phyloP scores from a whole-genome alignment of 2,113 vertebrate genomes.

The Porphyrio hochstetteri region DNA sequence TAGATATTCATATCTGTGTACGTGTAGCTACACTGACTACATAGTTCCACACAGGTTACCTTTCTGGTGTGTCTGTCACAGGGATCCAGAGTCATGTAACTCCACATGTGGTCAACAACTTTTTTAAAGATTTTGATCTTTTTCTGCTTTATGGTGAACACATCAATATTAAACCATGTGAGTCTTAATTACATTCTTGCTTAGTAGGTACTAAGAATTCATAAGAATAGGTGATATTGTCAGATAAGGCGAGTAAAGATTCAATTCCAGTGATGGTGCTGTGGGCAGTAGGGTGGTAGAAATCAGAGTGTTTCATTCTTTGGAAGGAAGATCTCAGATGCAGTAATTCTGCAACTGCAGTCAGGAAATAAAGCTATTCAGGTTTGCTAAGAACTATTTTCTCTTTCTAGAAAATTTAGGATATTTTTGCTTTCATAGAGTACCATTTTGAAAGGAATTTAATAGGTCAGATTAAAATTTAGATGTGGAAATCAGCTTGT shows the following conservation, averaged over 20 bases:
- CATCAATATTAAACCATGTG: neutral
- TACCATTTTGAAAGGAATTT: neutral
- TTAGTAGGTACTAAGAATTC: neutral
- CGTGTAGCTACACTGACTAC: neutral
- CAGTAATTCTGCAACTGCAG: neutral
- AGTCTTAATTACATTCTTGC: neutral
- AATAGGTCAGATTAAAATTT: neutral
- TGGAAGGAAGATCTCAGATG: neutral
- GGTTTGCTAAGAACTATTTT: neutral
- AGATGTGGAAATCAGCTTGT: neutral
- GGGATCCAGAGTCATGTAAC: rapidly evolving
- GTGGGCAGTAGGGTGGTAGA: neutral
- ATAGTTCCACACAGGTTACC: neutral
- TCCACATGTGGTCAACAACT: neutral
- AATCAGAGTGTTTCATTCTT: neutral
- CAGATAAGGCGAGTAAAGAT: neutral
- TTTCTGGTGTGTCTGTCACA: neutral
- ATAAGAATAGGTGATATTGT: neutral
- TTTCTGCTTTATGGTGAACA: rapidly evolving
- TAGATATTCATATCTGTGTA: too few relatives aligned
- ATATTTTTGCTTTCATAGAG: neutral
- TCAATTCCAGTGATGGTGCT: neutral
- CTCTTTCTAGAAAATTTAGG: neutral
- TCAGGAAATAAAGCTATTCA: neutral
- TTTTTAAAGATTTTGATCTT: neutral